phyloP scores from a whole-genome alignment of 2,797 vertebrate genomes.

The Netta rufina region DNA sequence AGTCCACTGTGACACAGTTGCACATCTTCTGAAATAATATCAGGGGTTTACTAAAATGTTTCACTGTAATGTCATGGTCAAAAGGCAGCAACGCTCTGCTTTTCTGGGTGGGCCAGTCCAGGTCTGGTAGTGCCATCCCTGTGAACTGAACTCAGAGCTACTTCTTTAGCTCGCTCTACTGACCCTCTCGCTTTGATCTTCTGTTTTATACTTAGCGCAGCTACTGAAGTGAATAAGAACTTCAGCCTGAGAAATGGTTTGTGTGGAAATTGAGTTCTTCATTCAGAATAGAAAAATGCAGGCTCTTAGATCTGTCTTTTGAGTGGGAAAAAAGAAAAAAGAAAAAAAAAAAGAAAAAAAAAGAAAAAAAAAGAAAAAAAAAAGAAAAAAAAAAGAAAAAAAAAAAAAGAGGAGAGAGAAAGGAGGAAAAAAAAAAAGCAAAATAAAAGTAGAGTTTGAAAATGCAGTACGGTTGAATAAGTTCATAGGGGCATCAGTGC shows the following conservation, averaged over 20 bases:
- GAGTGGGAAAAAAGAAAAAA: not conserved
- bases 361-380: rapidly evolving
- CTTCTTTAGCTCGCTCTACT: not conserved
- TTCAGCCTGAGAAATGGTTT: not conserved
- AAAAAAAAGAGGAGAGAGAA: not conserved
- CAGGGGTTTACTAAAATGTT: not conserved
- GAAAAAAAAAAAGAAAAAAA: not conserved
- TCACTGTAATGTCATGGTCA: not conserved
- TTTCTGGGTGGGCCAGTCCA: not conserved
- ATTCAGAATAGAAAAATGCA: not conserved
- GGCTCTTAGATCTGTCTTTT: not conserved
- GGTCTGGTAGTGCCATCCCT: not conserved
- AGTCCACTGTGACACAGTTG: not conserved
- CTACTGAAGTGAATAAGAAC: not conserved
- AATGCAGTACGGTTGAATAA: not conserved
- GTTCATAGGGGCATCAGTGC: not conserved
- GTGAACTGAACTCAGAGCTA: not conserved
- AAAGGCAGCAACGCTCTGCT: not conserved
- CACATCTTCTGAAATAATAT: not conserved
- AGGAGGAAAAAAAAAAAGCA: not conserved
- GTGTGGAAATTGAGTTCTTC: not conserved
- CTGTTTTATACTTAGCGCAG: not conserved
- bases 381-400: rapidly evolving
- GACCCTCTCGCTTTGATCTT: slow-evolving; percentile 1
- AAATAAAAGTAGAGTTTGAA: not conserved